These are phyloP conservation scores for Corythaixoides concolor DNA, from an alignment of 2,113 vertebrate genomes.

Conservation along the genomic window DNA sequence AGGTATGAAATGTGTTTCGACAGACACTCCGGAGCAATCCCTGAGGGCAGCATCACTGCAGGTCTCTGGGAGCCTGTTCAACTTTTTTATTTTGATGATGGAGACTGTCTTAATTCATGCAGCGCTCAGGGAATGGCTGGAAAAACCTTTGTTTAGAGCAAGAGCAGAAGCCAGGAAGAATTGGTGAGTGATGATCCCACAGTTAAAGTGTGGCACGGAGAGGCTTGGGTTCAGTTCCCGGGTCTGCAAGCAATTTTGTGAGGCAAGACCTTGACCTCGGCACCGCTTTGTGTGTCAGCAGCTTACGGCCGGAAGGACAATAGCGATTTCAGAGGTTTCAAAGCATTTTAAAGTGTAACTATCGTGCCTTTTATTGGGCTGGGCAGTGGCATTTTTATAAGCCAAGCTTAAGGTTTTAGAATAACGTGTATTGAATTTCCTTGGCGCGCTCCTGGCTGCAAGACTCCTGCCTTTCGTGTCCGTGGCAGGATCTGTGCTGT, in stretches of 20 bases:
- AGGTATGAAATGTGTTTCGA: slow-evolving; percentile 1
- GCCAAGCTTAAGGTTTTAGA: background rate
- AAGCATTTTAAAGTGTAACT: slow-evolving; percentile 44
- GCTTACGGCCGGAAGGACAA: background rate
- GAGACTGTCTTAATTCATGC: slow-evolving; percentile 14
- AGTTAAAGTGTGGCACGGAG: background rate
- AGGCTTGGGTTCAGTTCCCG: background rate
- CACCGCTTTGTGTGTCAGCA: background rate
- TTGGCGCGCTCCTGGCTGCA: rapidly evolving
- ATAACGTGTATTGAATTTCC: background rate
- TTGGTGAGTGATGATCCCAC: background rate
- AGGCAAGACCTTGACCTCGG: slow-evolving; percentile 29
- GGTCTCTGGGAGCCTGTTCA: slow-evolving; percentile 10
- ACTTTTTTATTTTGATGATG: slow-evolving; percentile 2
- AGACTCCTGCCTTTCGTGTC: background rate
- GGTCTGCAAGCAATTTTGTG: background rate
- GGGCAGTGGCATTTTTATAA: background rate
- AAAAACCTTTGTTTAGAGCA: background rate
- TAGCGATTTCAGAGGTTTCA: slow-evolving; percentile 27
- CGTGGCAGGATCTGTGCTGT: background rate
- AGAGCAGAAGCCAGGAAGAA: background rate
- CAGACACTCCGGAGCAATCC: background rate
- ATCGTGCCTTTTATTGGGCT: background rate
- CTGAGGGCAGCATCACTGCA: background rate
- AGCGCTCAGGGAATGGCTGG: background rate